Base-by-base conservation (phyloP, 2,797 vertebrate genomes). In the Melanotaenia boesemani region DNA sequence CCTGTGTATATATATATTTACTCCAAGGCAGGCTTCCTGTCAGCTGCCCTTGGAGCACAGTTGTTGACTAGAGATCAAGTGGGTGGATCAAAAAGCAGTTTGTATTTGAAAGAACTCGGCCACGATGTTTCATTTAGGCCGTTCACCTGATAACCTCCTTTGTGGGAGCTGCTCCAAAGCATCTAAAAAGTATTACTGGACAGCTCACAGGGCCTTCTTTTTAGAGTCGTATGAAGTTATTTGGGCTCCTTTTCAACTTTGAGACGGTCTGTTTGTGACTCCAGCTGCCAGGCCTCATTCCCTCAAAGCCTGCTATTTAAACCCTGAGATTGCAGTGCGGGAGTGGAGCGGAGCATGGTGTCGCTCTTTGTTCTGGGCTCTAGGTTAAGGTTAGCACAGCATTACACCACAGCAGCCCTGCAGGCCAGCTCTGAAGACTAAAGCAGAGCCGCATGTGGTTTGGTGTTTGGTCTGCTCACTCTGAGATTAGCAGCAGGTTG, bases 401-500 rank as follows among this genome's bases (percentile, higher is more conserved):
- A 58, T 87, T 77, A 79, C 80, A 75, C 83, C 84, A 70, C 85
- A 81, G 86, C 74, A 57, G 73, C 71, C 52, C 77, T 70, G 77
- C 83, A 77, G 79, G 77, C 67, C 71, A 65, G 64, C 72, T 82
- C 81, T 85, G 28, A 88, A 88, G 89, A 88, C 88, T 82, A 85
- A 85, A 91, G 89, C 89, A 84, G 90, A 91, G 83, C 82, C 70
- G 88, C 86, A 83, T 91, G 91, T 67, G 91, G 89, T 91, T 89
- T 89, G 86, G 83, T 92, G 90, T 93, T 91, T 91, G 90, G 86
- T 90, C 88, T 88, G 89, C 89, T 86, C 80, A 32, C 79, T 82
- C 89, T 89, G 84, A 91, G 91, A 93, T 93, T 92, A 92, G 91
- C 83, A 76, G 86, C 88, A 90, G 90, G 84, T 90, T 92, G 88